Conservation (phyloP, 2,888 invertebrate species). For the Gonocerus acuteangulatus region DNA sequence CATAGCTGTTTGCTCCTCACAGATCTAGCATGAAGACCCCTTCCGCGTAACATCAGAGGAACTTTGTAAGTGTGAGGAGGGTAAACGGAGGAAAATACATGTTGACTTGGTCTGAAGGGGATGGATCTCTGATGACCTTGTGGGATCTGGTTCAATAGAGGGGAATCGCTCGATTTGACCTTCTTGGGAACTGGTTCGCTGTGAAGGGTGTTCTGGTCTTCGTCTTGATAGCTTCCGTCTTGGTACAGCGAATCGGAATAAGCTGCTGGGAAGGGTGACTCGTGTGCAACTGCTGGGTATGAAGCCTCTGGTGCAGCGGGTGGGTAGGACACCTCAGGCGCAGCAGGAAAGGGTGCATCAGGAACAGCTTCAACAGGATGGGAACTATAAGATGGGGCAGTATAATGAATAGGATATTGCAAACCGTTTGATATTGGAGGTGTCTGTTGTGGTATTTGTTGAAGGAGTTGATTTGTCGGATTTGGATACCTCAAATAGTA, state of each 20-base stretch:
- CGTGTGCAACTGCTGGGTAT: not conserved
- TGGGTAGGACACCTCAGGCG: too few species aligned
- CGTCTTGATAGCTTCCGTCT: not conserved
- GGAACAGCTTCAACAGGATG: not conserved
- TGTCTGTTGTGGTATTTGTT: not conserved
- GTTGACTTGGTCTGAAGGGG: slow-evolving; percentile 39
- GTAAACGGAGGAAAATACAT: slow-evolving; percentile 39
- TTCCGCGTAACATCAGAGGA: slow-evolving; percentile 32
- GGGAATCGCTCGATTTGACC: slow-evolving; percentile 2
- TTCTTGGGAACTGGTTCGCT: slow-evolving; percentile 24
- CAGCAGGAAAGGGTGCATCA: not conserved
- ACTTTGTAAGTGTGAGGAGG: slow-evolving; percentile 39
- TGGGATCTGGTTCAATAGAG: not conserved
- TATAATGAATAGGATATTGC: too few species aligned
- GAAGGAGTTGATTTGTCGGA: not conserved
- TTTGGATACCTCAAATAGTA: slow-evolving; percentile 29
- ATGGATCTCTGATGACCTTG: slow-evolving; percentile 16
- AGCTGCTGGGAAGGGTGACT: not conserved
- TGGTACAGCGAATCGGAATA: not conserved
- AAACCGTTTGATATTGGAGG: not conserved
- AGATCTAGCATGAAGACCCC: slow-evolving; percentile 30
- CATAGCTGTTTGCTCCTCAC: slow-evolving; percentile 45
- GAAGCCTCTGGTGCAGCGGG: not conserved
- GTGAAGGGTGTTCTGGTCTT: slow-evolving; percentile 36
- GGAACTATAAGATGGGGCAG: too few species aligned